Evolutionary conservation across 35 echinoderm and acorn worm genomes (phyloP), one percentile per base, ranked within the genome.

Genomic region (Nesometra sesokonis): DNA sequence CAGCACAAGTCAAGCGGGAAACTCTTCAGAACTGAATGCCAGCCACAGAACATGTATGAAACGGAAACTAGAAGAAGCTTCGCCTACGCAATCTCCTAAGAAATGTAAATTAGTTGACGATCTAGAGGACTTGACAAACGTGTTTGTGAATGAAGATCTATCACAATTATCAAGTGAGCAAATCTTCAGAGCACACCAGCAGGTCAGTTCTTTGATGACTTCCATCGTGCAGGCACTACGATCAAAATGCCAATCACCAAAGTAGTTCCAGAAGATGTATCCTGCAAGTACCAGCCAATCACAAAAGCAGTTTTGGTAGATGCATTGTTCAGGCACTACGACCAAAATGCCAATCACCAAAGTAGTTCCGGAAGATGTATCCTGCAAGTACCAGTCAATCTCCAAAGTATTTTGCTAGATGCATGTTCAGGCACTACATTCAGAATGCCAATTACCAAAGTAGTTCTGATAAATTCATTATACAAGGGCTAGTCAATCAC

Each of bases 321-420:
- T n/a, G n/a, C 0, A 92, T 99, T 52, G 89, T 94, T 87, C 90
- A 78, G 27, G 96, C 90, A 11, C 84, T 99, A 31, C 94, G 94
- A 81, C 47, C 76, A 17, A 99, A 99, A 46, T 94, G 90, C 77
- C 84, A 94, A 36, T 93, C 94, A 34, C 91, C 91, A 19, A 93
- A 87, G 37, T 85, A 88, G 36, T 43, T 15, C n/a, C n/a, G n/a
- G n/a, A n/a, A n/a, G n/a, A n/a, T n/a, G n/a, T n/a, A n/a, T n/a
- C n/a, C n/a, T n/a, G n/a, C n/a, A n/a, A n/a, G n/a, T n/a, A n/a
- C n/a, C n/a, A n/a, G n/a, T n/a, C n/a, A n/a, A n/a, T n/a, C n/a
- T n/a, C n/a, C n/a, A n/a, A n/a, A n/a, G n/a, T n/a, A n/a, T n/a
- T n/a, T n/a, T n/a, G n/a, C n/a, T n/a, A n/a, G n/a, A n/a, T n/a